These are phyloP conservation scores for Drosophila formosana DNA, from an alignment of 2,888 invertebrate species.

Conservation along the genomic window DNA sequence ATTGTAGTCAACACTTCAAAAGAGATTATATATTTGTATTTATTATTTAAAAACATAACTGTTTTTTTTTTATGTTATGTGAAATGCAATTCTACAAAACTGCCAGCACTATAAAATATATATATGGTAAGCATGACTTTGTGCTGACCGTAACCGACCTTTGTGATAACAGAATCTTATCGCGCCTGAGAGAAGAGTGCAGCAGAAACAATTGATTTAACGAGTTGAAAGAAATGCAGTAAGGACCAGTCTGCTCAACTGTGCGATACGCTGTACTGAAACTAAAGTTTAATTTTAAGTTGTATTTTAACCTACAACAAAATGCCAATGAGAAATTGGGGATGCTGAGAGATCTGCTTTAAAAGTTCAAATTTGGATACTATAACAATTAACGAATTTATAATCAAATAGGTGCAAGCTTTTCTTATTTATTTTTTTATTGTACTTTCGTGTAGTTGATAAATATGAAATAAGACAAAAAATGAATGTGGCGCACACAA, in stretches of 20 bases:
- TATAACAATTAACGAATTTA: not conserved
- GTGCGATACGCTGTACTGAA: not conserved
- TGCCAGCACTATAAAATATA: not conserved
- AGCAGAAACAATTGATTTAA: not conserved
- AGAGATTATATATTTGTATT: not conserved
- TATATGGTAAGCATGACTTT: not conserved
- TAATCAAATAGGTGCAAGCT: not conserved
- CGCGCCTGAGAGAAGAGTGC: not conserved
- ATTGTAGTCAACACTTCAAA: not conserved
- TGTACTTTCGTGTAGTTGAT: conserved; percentile 35
- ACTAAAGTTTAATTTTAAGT: no score
- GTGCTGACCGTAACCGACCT: not conserved
- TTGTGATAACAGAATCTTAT: conserved; percentile 1
- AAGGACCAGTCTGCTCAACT: not conserved
- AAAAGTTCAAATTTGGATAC: no score
- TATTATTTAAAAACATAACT: not conserved
- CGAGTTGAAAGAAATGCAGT: not conserved
- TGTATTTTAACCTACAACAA: no score
- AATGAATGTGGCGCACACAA: conserved; percentile 4
- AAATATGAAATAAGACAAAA: conserved; percentile 37
- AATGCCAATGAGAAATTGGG: no score
- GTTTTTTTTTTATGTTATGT: no score
- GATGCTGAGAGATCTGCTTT: no score
- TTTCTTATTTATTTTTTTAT: not conserved
- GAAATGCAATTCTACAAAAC: no score